phyloP scores from a whole-genome alignment of 1,140 invertebrate genomes.

The Zeugodacus cucurbitae region DNA sequence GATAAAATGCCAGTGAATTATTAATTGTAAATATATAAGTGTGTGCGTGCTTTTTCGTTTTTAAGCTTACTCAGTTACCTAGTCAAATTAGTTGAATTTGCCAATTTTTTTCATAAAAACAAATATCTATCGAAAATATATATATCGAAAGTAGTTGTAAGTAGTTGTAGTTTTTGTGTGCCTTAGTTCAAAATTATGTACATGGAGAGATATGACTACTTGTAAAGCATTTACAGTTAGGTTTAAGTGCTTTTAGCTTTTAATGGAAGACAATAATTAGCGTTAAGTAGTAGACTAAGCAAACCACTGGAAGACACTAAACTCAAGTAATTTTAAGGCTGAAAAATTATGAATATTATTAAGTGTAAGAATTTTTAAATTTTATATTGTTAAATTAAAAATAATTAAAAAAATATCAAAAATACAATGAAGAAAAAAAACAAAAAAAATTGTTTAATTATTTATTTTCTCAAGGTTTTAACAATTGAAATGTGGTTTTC shows the following conservation, averaged over 20 bases:
- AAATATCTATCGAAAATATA: neutral
- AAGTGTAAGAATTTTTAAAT: slow-evolving; percentile 7
- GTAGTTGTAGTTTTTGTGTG: slow-evolving; percentile 31
- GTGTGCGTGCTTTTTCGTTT: neutral
- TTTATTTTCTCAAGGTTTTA: neutral
- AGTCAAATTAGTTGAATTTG: slow-evolving; percentile 44
- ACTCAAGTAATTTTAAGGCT: slow-evolving; percentile 39
- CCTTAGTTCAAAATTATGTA: slow-evolving; percentile 41
- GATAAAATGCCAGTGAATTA: slow-evolving; percentile 5
- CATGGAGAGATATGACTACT: slow-evolving; percentile 39
- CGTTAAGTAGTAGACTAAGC: slow-evolving; percentile 25
- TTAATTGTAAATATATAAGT: neutral
- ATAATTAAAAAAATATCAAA: neutral
- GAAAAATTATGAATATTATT: slow-evolving; percentile 40
- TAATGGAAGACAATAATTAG: slow-evolving; percentile 46
- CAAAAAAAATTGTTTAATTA: neutral
- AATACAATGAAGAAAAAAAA: neutral
- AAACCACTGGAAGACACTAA: slow-evolving; percentile 45
- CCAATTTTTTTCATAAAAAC: neutral
- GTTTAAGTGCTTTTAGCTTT: slow-evolving; percentile 34
- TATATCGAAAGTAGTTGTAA: neutral
- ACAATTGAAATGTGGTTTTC: neutral
- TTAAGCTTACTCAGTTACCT: slow-evolving; percentile 28
- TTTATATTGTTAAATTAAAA: neutral
- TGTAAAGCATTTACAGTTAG: slow-evolving; percentile 17